Evolutionary conservation across 2,888 invertebrate genomes (phyloP).

Genomic region (Acrocyrtus sp.): DNA sequence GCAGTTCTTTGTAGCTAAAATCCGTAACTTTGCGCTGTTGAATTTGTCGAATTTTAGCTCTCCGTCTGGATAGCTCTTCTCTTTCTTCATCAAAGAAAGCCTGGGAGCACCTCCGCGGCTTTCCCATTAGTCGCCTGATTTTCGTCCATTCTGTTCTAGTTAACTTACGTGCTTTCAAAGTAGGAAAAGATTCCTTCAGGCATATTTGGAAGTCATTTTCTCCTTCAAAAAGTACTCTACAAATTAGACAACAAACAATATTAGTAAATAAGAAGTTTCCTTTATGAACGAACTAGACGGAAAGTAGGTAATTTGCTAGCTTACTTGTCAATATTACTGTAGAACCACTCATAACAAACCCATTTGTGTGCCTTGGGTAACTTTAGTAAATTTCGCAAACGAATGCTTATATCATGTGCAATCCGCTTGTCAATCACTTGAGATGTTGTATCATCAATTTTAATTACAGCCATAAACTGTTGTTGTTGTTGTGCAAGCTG

Average conservation of each 20-base stretch:
- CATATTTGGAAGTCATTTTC: slow-evolving; percentile 97
- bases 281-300: too few relatives aligned
- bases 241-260: slow-evolving; percentile 55
- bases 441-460: slow-evolving; percentile 26
- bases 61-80: slow-evolving; percentile 86
- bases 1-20: slow-evolving; percentile 85
- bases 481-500: slow-evolving; percentile 8
- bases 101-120: slow-evolving; percentile 89
- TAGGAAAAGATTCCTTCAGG: slow-evolving; percentile 92
- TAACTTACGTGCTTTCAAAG: slow-evolving; percentile 83
- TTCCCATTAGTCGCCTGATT: slow-evolving; percentile 95
- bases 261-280: too few relatives aligned
- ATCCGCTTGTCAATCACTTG: slow-evolving; percentile 81
- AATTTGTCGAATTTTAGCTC: slow-evolving; percentile 89
- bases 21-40: slow-evolving; percentile 87
- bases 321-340: slow-evolving; percentile 93
- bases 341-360: slow-evolving; percentile 99
- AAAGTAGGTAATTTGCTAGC: too few relatives aligned
- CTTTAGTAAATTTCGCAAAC: slow-evolving; percentile 91
- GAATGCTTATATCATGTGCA: slow-evolving; percentile 89
- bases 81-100: slow-evolving; percentile 97
- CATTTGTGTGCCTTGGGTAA: slow-evolving; percentile 98
- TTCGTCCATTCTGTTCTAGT: slow-evolving; percentile 95
- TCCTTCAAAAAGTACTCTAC: slow-evolving; percentile 88
- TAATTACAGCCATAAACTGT: slow-evolving; percentile 61